These are phyloP conservation scores for Escarpia spicata DNA, from an alignment of 2,888 invertebrate genomes.

Conservation along the genomic window DNA sequence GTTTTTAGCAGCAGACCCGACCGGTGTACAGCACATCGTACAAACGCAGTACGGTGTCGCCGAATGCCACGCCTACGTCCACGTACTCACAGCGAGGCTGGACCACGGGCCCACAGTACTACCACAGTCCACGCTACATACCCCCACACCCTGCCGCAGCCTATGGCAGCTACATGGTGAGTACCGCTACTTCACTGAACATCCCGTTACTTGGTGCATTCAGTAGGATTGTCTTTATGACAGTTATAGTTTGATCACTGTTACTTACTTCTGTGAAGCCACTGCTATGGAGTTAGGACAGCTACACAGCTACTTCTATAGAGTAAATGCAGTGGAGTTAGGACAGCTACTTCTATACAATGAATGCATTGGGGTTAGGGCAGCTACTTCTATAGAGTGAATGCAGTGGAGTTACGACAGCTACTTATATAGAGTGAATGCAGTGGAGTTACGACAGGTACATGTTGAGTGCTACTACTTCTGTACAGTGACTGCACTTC, in stretches of 20 bases:
- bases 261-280: background rate
- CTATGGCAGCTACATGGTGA: slow-evolving; percentile 16
- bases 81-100: background rate
- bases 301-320: background rate
- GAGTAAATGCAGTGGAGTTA: background rate
- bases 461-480: background rate
- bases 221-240: background rate
- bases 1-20: background rate
- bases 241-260: background rate
- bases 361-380: background rate
- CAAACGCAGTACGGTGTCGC: background rate
- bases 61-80: background rate
- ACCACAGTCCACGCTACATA: slow-evolving; percentile 3
- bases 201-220: background rate
- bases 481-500: background rate
- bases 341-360: background rate
- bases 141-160: background rate
- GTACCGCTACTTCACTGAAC: background rate
- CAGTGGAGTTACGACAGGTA: background rate
- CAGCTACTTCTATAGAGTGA: background rate
- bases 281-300: background rate
- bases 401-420: background rate
- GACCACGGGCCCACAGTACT: background rate
- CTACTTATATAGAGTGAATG: background rate
- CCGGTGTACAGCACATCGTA: background rate